These are phyloP conservation scores for Petrocephalus schoutedeni DNA, from an alignment of 2,797 vertebrate species.

Conservation along the genomic window DNA sequence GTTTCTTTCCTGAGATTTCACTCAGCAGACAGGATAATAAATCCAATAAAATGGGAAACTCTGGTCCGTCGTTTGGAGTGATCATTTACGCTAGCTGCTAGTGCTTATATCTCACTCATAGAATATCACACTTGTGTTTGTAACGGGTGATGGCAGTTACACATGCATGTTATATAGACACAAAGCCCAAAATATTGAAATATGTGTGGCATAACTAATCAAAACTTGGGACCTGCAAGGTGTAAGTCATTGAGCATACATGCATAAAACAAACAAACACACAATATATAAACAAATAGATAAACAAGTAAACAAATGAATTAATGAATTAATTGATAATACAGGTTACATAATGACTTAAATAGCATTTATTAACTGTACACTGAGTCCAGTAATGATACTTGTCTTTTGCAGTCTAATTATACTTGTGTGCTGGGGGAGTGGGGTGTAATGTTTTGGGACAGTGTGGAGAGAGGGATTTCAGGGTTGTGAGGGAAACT, in stretches of 20 bases:
- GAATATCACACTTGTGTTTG: background rate
- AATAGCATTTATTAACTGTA: conserved; percentile 6
- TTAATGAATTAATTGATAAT: background rate
- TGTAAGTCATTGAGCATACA: background rate
- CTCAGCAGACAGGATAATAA: background rate
- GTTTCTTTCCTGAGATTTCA: background rate
- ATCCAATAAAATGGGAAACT: background rate
- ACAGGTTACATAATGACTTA: background rate
- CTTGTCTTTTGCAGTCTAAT: conserved; percentile 7
- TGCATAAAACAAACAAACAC: background rate
- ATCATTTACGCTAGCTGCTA: background rate
- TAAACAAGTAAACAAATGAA: background rate
- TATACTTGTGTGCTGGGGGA: background rate
- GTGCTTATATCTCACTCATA: background rate
- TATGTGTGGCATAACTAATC: background rate
- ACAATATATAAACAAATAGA: background rate
- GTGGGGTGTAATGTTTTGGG: background rate
- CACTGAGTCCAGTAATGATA: conserved; percentile 21
- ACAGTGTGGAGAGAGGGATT: conserved; percentile 19
- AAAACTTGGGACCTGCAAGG: background rate
- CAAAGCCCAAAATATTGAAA: background rate
- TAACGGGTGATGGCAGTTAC: background rate
- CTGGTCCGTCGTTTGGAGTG: background rate
- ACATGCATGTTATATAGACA: background rate
- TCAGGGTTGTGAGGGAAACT: conserved; percentile 24